A percentile compares a stretch with the other conserved stretches of the same genome.
Evolutionary conservation across 1,140 invertebrate species (phyloP).

Genomic region (Melanaphis sacchari): DNA sequence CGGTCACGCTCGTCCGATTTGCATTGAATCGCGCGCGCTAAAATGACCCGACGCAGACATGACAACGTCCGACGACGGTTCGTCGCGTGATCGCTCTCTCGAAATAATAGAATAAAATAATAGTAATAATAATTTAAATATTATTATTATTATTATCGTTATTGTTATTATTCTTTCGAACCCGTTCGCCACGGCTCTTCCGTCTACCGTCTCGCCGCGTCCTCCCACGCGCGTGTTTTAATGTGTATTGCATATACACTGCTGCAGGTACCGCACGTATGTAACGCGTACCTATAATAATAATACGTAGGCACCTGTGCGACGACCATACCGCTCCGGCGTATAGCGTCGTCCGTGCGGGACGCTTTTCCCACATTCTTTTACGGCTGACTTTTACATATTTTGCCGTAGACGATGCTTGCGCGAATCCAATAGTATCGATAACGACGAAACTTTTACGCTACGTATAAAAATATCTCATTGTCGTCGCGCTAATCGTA

Average conservation of each 20-base stretch:
- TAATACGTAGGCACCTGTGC: too few relatives aligned
- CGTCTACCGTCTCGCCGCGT: not conserved
- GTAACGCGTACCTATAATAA: too few relatives aligned
- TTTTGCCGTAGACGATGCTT: too few relatives aligned
- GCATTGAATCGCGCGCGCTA: slow-evolving; percentile 45
- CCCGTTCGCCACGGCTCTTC: not conserved
- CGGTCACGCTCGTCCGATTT: slow-evolving; percentile 45
- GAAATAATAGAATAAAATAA: slow-evolving; percentile 19
- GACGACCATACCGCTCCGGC: too few relatives aligned
- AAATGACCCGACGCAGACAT: slow-evolving; percentile 23
- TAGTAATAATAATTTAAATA: not conserved
- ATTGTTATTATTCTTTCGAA: not conserved
- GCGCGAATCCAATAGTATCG: not conserved
- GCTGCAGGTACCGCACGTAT: too few relatives aligned
- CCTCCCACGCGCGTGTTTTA: too few relatives aligned
- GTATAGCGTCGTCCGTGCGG: too few relatives aligned
- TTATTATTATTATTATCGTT: not conserved
- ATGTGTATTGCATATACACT: too few relatives aligned
- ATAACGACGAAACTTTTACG: not conserved
- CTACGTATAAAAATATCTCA: not conserved
- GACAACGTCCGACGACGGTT: not conserved
- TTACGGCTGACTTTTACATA: not conserved
- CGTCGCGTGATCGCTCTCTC: not conserved
- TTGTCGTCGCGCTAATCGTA: not conserved
- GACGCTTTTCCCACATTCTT: not conserved